Conservation (phyloP, 2,113 vertebrate species). For the Oryzias woworae region DNA sequence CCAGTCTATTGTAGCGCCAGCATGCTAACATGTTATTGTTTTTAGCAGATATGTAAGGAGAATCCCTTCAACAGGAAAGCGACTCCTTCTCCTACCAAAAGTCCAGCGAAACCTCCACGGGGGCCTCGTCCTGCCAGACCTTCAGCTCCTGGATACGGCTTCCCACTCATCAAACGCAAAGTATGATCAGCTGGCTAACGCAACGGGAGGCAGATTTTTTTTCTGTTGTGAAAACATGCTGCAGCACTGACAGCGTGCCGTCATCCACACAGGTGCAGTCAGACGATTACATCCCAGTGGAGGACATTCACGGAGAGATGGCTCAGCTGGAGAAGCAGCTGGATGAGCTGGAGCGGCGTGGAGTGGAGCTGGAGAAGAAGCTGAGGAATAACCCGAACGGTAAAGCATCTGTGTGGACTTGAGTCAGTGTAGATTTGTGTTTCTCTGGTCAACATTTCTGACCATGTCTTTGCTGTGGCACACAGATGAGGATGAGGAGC, state of each 20-base stretch:
- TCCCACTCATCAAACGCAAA: constrained; percentile 98
- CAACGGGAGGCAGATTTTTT: too few relatives aligned
- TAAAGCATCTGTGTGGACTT: constrained; percentile 40
- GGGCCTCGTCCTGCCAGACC: constrained; percentile 89
- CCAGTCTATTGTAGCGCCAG: too few relatives aligned
- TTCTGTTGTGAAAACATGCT: not conserved
- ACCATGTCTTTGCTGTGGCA: constrained; percentile 2
- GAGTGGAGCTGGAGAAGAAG: constrained; percentile 90
- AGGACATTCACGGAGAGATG: constrained; percentile 94
- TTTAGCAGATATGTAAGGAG: constrained; percentile 93
- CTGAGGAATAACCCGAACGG: constrained; percentile 86
- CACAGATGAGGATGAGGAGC: constrained; percentile 88
- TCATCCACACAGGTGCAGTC: constrained; percentile 86
- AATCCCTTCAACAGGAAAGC: constrained; percentile 96
- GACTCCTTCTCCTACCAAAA: constrained; percentile 76
- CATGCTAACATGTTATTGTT: not conserved
- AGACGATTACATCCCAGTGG: constrained; percentile 92
- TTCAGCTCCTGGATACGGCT: constrained; percentile 93
- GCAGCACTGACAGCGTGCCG: constrained; percentile 1
- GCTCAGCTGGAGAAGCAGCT: constrained; percentile 88
- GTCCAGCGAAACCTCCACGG: constrained; percentile 79
- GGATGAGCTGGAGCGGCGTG: constrained; percentile 90
- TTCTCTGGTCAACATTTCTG: not conserved
- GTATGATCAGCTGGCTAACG: constrained; percentile 56
- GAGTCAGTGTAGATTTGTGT: not conserved